Evolutionary conservation across 2,888 invertebrate species (phyloP), one percentile per base, ranked within the genome.

Genomic region (Tetrapedia diversipes): DNA sequence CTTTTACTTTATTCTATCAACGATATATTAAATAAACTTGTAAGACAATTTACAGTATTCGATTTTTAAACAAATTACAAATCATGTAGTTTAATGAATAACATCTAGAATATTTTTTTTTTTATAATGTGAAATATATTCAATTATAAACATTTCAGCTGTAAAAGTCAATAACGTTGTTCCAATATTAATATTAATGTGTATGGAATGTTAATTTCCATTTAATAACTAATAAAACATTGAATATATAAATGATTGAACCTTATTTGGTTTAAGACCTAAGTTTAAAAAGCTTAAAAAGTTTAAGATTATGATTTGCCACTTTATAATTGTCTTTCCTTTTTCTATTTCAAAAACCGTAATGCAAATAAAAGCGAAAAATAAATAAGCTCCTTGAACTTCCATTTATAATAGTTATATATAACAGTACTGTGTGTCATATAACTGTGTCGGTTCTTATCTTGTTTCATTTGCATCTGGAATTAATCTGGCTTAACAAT

Each of bases 1-100:
- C 22, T 54, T 63, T 34, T 67, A 77, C 43, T 78, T 78, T 77
- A 78, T 78, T 78, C 22, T 71, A 77, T 29, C 57, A 45, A 34
- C 51, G 27, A 61, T 57, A 71, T 71, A 49, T 53, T 67, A 56
- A 65, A 71, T 63, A 78, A 64, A 65, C 32, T 56, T 51, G 22
- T 63, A 67, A 67, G 39, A 53, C 34, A 78, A 53, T 70, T 59
- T 78, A 78, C 72, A 78, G 64, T 60, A 43, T 60, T 32, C 54
- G 19, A 60, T 54, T 54, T 57, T 59, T 51, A 63, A 69, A 60
- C 41, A 64, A 64, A 49, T 68, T 60, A 76, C 61, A 61, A 59
- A 47, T 66, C 39, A 39, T 53, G 43, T n/a, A n/a, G n/a, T 66
- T 39, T 45, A 37, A 29, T 43, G 22, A 64, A 66, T 49, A 51